Base-by-base conservation (phyloP, 1,140 invertebrate species). In the Anastrepha obliqua region DNA sequence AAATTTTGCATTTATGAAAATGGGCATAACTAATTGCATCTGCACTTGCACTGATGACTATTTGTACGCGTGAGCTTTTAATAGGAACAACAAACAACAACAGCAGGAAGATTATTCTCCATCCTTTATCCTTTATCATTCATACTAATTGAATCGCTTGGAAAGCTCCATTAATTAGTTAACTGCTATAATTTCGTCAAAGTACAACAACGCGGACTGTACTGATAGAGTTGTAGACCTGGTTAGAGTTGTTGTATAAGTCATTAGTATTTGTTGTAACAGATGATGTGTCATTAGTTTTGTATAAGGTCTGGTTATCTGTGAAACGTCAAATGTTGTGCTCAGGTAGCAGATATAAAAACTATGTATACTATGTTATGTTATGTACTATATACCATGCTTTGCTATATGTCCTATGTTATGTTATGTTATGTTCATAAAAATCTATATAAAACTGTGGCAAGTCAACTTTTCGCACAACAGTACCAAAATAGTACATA, bases 121-220 rank as follows among this genome's bases (percentile, higher is more conserved):
- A 74, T 51, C 44, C 60, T 64, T 64, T 17, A 64, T 64, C 60
- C 60, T 17, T 62, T n/a, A 62, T 67, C 74, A 44, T 81, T 81
- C 47, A 81, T 81, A 55, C 74, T 81, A 81, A 81, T 81, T 81
- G 74, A 81, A 81, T 81, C n/a, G 74, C 11, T 81, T 81, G 74
- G 74, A 47, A 55, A 81, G 67, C 67, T 81, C 29, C 44, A 55
- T 3, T 81, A 81, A 81, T 81, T 81, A 81, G 74, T 81, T 81
- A 81, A 81, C 74, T 55, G 29, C 29, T 29, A 29, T 29, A 81
- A 81, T 81, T 20, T 20, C 47, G 47, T 2, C 20, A 13, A 55
- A 44, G 2, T 17, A 47, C 17, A 47, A n/a, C 13, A 74, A 47
- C 20, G 20, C 20, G 1, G 64, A 5, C 29, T 5, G 7, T 11